Conservation (phyloP, 64 coral and sea anemone genomes). For the Montipora cactus region DNA sequence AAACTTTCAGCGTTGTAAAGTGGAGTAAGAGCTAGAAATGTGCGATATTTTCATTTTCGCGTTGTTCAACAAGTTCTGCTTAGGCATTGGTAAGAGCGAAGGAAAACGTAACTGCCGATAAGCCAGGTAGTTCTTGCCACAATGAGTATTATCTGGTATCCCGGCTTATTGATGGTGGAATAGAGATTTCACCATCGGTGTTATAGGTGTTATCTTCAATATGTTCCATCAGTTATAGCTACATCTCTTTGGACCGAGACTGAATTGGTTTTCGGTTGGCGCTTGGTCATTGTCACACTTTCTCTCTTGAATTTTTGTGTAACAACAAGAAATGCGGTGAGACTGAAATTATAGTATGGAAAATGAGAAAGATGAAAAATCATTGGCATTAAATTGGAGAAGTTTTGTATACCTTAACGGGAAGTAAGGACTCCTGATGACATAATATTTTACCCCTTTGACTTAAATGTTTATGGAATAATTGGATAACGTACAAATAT, state of each 20-base stretch:
- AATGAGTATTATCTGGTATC: neutral
- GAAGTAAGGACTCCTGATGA: too few relatives aligned
- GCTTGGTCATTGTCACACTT: neutral
- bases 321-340: neutral
- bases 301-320: neutral
- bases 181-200: slow-evolving; percentile 3
- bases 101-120: neutral
- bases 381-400: too few relatives aligned
- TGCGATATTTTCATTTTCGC: neutral
- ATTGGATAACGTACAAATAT: neutral
- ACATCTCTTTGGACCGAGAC: neutral
- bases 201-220: neutral
- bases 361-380: too few relatives aligned
- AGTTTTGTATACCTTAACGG: too few relatives aligned
- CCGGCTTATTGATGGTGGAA: neutral
- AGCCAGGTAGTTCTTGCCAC: neutral
- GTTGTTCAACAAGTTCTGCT: slow-evolving; percentile 32
- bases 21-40: neutral
- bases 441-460: neutral
- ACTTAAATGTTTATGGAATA: neutral
- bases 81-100: neutral
- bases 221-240: neutral
- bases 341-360: neutral
- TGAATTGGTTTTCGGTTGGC: neutral
- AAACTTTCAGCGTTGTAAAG: neutral